phyloP scores from a whole-genome alignment of 2,113 vertebrate genomes.

The Rhombomys opimus region DNA sequence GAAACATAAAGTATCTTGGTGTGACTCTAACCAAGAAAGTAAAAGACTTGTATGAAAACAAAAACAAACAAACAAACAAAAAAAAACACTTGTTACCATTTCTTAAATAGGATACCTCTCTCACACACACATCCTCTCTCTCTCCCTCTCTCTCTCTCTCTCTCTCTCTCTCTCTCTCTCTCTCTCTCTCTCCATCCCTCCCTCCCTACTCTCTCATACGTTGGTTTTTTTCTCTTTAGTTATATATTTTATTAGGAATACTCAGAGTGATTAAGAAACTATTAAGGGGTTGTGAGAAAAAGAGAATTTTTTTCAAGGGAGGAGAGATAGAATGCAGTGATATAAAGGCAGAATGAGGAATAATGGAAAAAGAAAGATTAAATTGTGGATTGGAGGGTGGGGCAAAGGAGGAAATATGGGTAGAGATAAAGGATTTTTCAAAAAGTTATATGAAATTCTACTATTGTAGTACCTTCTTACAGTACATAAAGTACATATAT shows the following conservation, averaged over 20 bases:
- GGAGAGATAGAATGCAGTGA: not conserved
- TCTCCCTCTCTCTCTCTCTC: too few species aligned
- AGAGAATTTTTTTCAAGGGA: too few species aligned
- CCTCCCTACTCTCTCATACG: not conserved
- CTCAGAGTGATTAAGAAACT: not conserved
- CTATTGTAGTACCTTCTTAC: not conserved
- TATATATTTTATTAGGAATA: not conserved
- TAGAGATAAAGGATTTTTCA: not conserved
- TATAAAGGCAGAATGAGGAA: not conserved
- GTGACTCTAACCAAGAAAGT: too few species aligned
- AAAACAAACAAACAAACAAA: too few species aligned
- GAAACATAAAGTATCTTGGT: too few species aligned
- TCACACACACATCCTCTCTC: not conserved
- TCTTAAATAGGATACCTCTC: too few species aligned
- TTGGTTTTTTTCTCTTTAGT: not conserved
- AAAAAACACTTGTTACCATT: not conserved
- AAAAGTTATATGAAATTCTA: too few species aligned
- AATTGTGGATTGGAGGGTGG: not conserved
- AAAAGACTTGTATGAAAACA: too few species aligned
- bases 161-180: not conserved
- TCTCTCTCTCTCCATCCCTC: too few species aligned
- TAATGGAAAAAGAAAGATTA: not conserved
- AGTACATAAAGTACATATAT: not conserved
- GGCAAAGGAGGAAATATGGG: not conserved
- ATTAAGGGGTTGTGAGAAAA: not conserved